A percentile compares a stretch with the other conserved stretches of the same genome.
These are phyloP conservation scores for Passer domesticus DNA, from an alignment of 2,113 vertebrate genomes.

Conservation along the genomic window DNA sequence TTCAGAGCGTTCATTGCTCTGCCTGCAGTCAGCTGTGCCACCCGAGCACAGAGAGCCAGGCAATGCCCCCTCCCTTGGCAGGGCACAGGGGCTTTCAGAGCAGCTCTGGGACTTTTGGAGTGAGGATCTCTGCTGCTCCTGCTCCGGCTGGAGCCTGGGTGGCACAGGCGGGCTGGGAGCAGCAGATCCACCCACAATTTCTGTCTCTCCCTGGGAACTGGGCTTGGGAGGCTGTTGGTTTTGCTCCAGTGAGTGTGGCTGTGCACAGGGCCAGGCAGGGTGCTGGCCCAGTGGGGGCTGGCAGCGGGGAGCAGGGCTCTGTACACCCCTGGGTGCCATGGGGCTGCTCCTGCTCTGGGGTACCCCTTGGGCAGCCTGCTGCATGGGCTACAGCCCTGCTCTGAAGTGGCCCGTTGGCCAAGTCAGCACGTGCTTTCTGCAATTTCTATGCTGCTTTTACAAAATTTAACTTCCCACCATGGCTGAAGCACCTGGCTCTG, in stretches of 20 bases:
- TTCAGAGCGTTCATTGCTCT: slow-evolving; percentile 38
- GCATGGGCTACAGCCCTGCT: accelerated
- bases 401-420: background rate
- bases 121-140: background rate
- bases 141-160: accelerated
- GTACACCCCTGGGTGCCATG: accelerated
- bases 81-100: accelerated
- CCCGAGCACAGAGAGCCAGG: background rate
- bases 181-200: background rate
- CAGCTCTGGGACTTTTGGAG: background rate
- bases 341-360: background rate
- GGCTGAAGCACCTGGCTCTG: background rate
- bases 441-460: background rate
- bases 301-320: background rate
- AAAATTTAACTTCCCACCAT: accelerated
- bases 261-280: background rate
- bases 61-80: background rate
- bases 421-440: background rate
- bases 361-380: background rate
- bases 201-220: background rate
- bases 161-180: accelerated
- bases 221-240: slow-evolving; percentile 6
- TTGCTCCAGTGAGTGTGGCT: background rate
- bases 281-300: accelerated
- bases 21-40: background rate